Base-by-base conservation (phyloP, 2,113 vertebrate species). In the Neomonachus schauinslandi region DNA sequence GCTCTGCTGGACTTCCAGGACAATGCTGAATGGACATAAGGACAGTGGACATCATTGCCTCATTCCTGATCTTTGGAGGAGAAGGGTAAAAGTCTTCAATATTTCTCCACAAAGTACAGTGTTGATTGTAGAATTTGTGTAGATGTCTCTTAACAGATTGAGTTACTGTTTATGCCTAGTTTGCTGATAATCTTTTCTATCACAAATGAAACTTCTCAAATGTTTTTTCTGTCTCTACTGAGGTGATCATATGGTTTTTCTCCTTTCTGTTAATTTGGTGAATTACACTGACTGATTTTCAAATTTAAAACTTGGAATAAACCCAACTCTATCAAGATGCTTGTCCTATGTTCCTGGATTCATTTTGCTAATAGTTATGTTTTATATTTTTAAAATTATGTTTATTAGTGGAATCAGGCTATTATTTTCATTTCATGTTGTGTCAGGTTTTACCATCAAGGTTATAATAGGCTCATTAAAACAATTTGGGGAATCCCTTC, bases 351-450 rank as follows among this genome's bases (percentile, higher is more conserved):
- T 71, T 95, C 55, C n/a, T 81, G 22, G n/a, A 69, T 61, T 65
- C 53, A 57, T 16, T 36, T 94, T 86, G 4, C 33, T 86, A 89
- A 46, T 28, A 36, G 22, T 31, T 31, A 14, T 21, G 22, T 55
- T 82, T 92, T 57, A 22, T 71, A 51, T 61, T 69, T 95, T 97
- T 28, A 12, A 77, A 69, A n/a, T 92, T 91, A 57, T 65, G 22
- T 59, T 71, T 80, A 88, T 79, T 49, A 91, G 5, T 77, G 31
- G 36, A 90, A 67, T 15, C 12, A 16, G 74, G 15, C 31, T 63
- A 4, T 28, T 86, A 49, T 95, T 82, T 90, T 77, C 65, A 39
- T 67, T 92, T 90, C 57, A 39, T 42, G 51, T 5, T 59, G 19
- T 67, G 36, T 85, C 33, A 88, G 42, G 8, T 89, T 88, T 89